Base-by-base conservation (phyloP, 2,888 invertebrate species). In the Ecliptopera silaceata region DNA sequence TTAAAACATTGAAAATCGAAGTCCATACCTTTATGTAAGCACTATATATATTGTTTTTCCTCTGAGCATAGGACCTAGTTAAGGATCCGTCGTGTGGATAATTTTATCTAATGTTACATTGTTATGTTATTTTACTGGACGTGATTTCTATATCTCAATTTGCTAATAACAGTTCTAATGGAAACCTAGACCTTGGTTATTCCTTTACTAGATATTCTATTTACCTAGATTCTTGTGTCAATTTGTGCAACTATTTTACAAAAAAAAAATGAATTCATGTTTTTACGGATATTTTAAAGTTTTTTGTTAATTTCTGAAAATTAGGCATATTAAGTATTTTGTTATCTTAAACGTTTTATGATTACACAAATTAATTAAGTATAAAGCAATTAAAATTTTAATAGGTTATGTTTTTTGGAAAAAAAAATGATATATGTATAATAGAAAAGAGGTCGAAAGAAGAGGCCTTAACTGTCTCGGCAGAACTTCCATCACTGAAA, bases 41-140 rank as follows among this genome's bases (percentile, higher is more conserved):
- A 68, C 63, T 72, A 72, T 73, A 71, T 75, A 3, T 10, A 18
- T 13, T 53, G 75, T 71, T 68, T 73, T 59, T 46, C 44, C 48
- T 59, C 55, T 56, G 3, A 31, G 41, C 18, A 49, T 77, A 72
- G 70, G 69, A 69, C 68, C 79, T 82, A 70, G 79, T 84, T 79
- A 75, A 72, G 68, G 74, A 78, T 81, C 77, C 78, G 79, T 84
- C 75, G 70, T 68, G 69, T 77, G 72, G 70, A 74, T 79, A 77
- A 82, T 82, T 75, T 77, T 49, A 46, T 60, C 55, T 78, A 77
- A 77, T 75, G 72, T 71, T 69, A 66, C 64, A 73, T 84, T 77
- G 77, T 79, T 82, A 80, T 72, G 74, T 79, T 75, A 82, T 82
- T 84, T 79, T 73, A 72, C 74, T 58, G 73, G 75, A 86, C 84